Percentiles rank a stretch among this genome's conserved stretches.
Conservation (phyloP, 2,113 vertebrate species). For the cattle (Bos taurus) region ARS-UCD2.0 NC_037329.1:35415001-35415500, state of each 20-base stretch:
- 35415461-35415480: background rate
- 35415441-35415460: background rate
- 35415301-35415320: background rate
- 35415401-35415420: background rate
- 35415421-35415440: background rate
- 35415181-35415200: background rate
- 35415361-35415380: background rate
- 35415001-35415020: background rate
- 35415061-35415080: background rate
- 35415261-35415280: background rate
- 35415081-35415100: background rate
- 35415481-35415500: background rate
- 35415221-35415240: background rate
- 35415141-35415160: background rate
- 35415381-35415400: background rate
- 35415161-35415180: constrained; percentile 20
- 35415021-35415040: background rate
- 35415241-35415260: background rate
- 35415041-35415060: background rate
- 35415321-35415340: background rate
- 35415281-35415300: background rate
- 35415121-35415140: background rate
- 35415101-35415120: background rate
- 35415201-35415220: background rate
- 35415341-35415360: background rate